Conservation (phyloP, 1,140 invertebrate genomes). For the Wasmannia auropunctata region DNA sequence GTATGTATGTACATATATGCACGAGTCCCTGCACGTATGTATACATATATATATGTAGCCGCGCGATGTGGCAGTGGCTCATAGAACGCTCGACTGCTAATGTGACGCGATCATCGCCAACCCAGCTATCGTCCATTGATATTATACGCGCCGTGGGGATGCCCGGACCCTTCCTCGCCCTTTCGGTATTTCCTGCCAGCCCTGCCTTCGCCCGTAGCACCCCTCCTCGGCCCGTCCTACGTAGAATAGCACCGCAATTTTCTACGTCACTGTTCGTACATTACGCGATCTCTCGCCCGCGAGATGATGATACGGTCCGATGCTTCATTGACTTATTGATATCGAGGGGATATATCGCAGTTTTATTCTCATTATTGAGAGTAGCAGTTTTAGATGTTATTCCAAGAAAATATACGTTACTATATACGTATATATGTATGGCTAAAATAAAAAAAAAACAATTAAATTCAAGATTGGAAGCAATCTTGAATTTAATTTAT, state of each 20-base stretch:
- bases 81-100: slow-evolving; percentile 84
- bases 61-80: slow-evolving; percentile 78
- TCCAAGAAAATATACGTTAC: not conserved
- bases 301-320: slow-evolving; percentile 38
- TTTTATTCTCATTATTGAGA: slow-evolving; percentile 29
- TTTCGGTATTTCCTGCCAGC: slow-evolving; percentile 62
- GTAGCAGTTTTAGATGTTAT: not conserved
- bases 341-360: slow-evolving; percentile 2
- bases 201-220: not conserved
- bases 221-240: slow-evolving; percentile 22
- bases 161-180: slow-evolving; percentile 54
- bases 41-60: slow-evolving; percentile 57
- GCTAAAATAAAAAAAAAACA: not conserved
- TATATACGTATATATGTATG: not conserved
- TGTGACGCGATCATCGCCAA: slow-evolving; percentile 83
- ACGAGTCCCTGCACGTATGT: slow-evolving; percentile 34
- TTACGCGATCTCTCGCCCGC: slow-evolving; percentile 52
- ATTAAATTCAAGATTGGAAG: too few species aligned
- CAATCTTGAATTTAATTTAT: not conserved
- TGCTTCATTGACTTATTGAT: slow-evolving; percentile 53
- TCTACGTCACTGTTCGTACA: slow-evolving; percentile 55
- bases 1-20: slow-evolving; percentile 29
- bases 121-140: slow-evolving; percentile 80
- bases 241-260: slow-evolving; percentile 35
- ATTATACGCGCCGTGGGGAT: slow-evolving; percentile 70